Evolutionary conservation across 2,113 vertebrate genomes (phyloP).

Genomic region (Nansenia antarctica): DNA sequence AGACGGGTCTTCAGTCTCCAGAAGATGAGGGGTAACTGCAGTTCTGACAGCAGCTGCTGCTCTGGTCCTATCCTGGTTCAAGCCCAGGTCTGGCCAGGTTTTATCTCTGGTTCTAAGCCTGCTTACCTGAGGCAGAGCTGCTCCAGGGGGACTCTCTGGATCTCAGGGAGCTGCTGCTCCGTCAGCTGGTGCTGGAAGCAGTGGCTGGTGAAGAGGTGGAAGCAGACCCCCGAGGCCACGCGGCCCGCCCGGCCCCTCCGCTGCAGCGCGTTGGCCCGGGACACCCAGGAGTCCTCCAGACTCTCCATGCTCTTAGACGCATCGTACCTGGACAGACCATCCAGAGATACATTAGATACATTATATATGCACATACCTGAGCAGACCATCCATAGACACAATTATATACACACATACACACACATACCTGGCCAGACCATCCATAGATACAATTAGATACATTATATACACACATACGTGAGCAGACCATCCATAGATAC

Average conservation of each 20-base stretch:
- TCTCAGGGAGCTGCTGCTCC: conserved; percentile 93
- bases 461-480: too few species aligned
- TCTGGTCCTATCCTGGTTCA: too few species aligned
- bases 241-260: conserved; percentile 93
- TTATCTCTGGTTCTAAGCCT: background rate
- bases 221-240: conserved; percentile 92
- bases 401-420: too few species aligned
- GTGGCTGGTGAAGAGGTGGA: conserved; percentile 96
- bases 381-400: too few species aligned
- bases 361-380: too few species aligned
- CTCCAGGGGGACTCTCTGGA: conserved; percentile 92
- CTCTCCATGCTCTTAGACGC: conserved; percentile 97
- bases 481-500: too few species aligned
- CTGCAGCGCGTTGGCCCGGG: conserved; percentile 91
- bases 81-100: too few species aligned
- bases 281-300: conserved; percentile 93
- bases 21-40: too few species aligned
- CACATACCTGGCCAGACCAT: too few species aligned
- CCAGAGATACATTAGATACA: background rate
- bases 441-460: too few species aligned
- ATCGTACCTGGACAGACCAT: conserved; percentile 79
- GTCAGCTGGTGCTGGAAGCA: conserved; percentile 87
- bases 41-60: too few species aligned
- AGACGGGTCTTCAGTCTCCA: too few species aligned
- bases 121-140: conserved; percentile 92